Evolutionary conservation across 2,888 invertebrate species (phyloP).

Genomic region (Hirtodrosophila trivittata): DNA sequence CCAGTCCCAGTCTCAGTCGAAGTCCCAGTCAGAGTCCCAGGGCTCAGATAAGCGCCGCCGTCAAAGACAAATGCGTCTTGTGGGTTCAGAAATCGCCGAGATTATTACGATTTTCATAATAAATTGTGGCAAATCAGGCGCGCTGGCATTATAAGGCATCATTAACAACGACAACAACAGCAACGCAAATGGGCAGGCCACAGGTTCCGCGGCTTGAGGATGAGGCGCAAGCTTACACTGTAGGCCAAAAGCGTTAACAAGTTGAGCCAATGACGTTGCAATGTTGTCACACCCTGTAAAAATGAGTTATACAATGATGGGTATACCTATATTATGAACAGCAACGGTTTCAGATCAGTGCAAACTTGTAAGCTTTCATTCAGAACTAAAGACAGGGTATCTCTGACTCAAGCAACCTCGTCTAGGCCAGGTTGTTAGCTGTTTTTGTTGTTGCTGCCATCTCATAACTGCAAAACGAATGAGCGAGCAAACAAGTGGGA

Average conservation of each 20-base stretch:
- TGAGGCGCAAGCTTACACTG: constrained; percentile 77
- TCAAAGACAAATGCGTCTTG: constrained; percentile 80
- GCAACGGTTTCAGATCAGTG: too few relatives aligned
- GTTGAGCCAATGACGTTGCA: constrained; percentile 63
- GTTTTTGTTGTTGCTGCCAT: constrained; percentile 35
- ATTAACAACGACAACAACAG: constrained; percentile 71
- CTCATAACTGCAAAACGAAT: constrained; percentile 64
- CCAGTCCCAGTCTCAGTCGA: constrained; percentile 24
- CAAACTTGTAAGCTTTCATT: too few relatives aligned
- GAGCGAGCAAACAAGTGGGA: constrained; percentile 73
- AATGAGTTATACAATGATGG: background rate
- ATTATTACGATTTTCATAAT: constrained; percentile 81
- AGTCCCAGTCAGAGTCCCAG: constrained; percentile 9
- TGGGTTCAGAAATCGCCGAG: constrained; percentile 77
- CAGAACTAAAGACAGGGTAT: too few relatives aligned
- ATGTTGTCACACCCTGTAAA: constrained; percentile 5
- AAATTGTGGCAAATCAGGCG: constrained; percentile 83
- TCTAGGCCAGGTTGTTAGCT: constrained; percentile 1
- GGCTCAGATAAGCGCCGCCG: constrained; percentile 60
- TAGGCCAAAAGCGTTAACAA: constrained; percentile 76
- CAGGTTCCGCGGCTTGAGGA: constrained; percentile 39
- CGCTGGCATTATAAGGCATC: constrained; percentile 81
- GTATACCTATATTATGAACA: too few relatives aligned
- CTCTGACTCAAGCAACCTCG: background rate
- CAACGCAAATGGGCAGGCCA: constrained; percentile 21